Conservation (phyloP, 1,140 invertebrate species). For the Trichoplusia ni region DNA sequence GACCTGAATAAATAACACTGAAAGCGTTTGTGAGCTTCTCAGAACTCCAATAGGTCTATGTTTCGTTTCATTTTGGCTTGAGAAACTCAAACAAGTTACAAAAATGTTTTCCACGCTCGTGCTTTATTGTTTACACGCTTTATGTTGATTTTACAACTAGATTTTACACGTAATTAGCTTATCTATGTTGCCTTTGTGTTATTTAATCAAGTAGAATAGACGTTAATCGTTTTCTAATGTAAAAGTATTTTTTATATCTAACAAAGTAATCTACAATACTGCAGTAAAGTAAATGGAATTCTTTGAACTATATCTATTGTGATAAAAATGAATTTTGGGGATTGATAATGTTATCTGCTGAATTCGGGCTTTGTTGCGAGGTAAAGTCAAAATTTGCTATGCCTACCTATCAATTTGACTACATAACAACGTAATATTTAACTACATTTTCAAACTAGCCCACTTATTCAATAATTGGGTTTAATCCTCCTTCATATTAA, state of each 20-base stretch:
- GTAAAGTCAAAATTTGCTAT: slow-evolving; percentile 5
- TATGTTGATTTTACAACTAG: not conserved
- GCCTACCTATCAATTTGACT: not conserved
- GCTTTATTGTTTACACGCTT: not conserved
- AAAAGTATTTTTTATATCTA: no score
- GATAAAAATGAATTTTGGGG: slow-evolving; percentile 7
- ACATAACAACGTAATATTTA: not conserved
- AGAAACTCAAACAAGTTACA: slow-evolving; percentile 29
- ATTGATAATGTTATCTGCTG: slow-evolving; percentile 17
- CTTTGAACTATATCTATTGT: no score
- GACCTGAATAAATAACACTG: slow-evolving; percentile 49
- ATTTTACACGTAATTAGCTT: not conserved
- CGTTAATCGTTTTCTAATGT: no score
- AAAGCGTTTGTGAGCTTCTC: slow-evolving; percentile 27
- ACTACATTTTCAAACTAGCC: no score
- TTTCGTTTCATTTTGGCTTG: slow-evolving; percentile 22
- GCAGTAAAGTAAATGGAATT: no score
- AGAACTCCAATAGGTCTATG: slow-evolving; percentile 29
- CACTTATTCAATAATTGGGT: no score
- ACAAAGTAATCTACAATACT: no score
- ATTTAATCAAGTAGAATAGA: not conserved
- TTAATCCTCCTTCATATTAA: no score
- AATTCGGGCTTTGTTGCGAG: not conserved
- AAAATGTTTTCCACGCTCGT: slow-evolving; percentile 17
- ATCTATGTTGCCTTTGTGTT: not conserved